These are phyloP conservation scores for Brachyhypopomus occidentalis DNA, from an alignment of 2,113 vertebrate species.

Conservation along the genomic window DNA sequence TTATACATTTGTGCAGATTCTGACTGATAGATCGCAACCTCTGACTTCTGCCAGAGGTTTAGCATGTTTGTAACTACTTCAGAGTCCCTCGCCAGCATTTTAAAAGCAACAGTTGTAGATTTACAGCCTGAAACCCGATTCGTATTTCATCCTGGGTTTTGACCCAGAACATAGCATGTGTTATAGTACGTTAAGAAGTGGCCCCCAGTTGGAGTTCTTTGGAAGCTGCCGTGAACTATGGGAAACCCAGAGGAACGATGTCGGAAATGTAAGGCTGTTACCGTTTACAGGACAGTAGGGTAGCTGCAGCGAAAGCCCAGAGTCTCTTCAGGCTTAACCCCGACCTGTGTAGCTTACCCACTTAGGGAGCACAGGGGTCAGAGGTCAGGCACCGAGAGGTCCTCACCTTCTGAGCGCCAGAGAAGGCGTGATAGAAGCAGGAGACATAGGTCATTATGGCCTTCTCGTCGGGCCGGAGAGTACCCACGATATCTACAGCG, in stretches of 20 bases:
- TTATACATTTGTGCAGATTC: too few relatives aligned
- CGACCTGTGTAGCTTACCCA: neutral
- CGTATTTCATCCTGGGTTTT: too few relatives aligned
- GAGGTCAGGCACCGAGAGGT: constrained; percentile 71
- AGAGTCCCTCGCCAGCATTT: too few relatives aligned
- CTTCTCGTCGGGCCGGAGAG: constrained; percentile 97
- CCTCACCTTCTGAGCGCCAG: constrained; percentile 99
- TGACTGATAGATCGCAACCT: too few relatives aligned
- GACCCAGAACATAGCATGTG: too few relatives aligned
- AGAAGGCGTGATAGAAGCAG: constrained; percentile 99
- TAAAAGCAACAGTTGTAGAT: too few relatives aligned
- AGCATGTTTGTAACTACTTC: too few relatives aligned
- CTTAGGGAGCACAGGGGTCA: constrained; percentile 31
- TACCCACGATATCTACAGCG: constrained; percentile 94
- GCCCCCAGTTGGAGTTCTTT: too few relatives aligned
- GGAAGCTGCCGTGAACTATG: neutral
- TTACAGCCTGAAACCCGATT: too few relatives aligned
- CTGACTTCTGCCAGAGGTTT: too few relatives aligned
- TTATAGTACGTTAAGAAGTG: too few relatives aligned
- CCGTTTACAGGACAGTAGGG: neutral
- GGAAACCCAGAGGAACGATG: neutral
- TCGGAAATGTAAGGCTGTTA: neutral
- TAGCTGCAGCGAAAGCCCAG: constrained; percentile 23
- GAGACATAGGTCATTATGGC: constrained; percentile 99
- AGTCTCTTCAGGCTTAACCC: neutral